Conservation (phyloP, 2,888 invertebrate genomes). For the Eupsilia transversa region DNA sequence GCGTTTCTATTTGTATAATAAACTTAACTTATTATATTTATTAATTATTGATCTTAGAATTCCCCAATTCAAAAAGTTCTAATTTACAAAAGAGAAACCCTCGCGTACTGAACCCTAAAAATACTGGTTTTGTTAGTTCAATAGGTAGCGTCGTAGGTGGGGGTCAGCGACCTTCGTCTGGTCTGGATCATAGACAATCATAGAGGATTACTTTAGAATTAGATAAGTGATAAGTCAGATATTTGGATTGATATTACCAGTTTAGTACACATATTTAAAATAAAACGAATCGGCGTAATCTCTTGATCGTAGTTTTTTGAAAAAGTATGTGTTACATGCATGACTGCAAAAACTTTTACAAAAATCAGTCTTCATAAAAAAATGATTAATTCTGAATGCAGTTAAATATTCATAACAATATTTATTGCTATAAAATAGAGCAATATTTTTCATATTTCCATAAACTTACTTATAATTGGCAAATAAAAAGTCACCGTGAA, state of each 20-base stretch:
- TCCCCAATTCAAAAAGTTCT: neutral
- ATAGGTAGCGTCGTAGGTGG: constrained; percentile 64
- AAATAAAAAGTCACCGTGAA: too few species aligned
- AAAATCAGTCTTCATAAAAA: too few species aligned
- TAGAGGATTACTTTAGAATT: constrained; percentile 43
- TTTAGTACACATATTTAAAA: neutral
- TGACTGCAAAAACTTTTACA: too few species aligned
- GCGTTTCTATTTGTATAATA: too few species aligned
- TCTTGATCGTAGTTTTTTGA: neutral
- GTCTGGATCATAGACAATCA: constrained; percentile 37
- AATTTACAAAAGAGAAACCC: neutral
- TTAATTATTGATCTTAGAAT: too few species aligned
- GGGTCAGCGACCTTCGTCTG: constrained; percentile 53
- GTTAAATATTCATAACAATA: too few species aligned
- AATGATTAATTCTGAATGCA: too few species aligned
- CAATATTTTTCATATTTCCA: too few species aligned
- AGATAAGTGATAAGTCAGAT: constrained; percentile 25
- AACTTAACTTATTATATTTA: too few species aligned
- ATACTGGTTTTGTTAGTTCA: constrained; percentile 66
- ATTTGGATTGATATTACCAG: neutral
- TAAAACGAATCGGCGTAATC: neutral
- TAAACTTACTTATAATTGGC: too few species aligned
- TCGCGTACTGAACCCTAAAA: constrained; percentile 54
- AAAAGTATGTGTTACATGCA: too few species aligned
- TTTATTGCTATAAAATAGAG: too few species aligned